Conservation (phyloP, 2,113 vertebrate genomes). For the Myotis davidii region DNA sequence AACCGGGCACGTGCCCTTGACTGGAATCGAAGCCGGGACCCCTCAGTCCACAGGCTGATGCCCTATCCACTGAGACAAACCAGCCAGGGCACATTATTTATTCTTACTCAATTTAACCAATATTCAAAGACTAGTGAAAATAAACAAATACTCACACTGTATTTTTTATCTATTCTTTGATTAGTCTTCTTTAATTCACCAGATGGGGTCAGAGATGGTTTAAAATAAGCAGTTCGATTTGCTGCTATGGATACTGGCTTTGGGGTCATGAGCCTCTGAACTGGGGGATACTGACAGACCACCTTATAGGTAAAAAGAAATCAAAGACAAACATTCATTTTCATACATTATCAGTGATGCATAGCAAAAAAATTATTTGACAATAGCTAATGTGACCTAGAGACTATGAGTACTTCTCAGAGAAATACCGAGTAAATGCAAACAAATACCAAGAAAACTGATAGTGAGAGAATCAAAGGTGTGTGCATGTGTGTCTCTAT, state of each 20-base stretch:
- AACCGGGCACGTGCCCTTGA: too few relatives aligned
- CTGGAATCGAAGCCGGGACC: too few relatives aligned
- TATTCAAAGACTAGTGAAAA: constrained; percentile 62
- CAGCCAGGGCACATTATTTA: neutral
- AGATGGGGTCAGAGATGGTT: constrained; percentile 92
- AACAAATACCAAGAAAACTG: constrained; percentile 10
- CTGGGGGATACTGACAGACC: constrained; percentile 90
- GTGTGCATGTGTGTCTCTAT: neutral
- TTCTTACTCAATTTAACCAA: constrained; percentile 18
- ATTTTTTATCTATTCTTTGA: constrained; percentile 85
- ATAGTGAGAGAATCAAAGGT: neutral
- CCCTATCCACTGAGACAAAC: too few relatives aligned
- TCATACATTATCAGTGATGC: neutral
- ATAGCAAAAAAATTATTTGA: constrained; percentile 33
- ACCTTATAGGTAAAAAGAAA: constrained; percentile 86
- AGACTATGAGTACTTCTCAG: neutral
- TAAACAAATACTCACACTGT: constrained; percentile 83
- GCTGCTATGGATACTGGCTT: constrained; percentile 85
- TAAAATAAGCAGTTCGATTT: constrained; percentile 91
- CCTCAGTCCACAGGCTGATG: too few relatives aligned
- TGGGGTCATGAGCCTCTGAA: constrained; percentile 93
- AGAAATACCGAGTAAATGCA: neutral
- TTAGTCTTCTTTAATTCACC: constrained; percentile 84
- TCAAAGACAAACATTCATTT: constrained; percentile 48
- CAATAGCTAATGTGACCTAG: constrained; percentile 35